A percentile compares a stretch with the other conserved stretches of the same genome.
These are phyloP conservation scores for Vireo altiloquus DNA, from an alignment of 2,113 vertebrate genomes.

Conservation along the genomic window DNA sequence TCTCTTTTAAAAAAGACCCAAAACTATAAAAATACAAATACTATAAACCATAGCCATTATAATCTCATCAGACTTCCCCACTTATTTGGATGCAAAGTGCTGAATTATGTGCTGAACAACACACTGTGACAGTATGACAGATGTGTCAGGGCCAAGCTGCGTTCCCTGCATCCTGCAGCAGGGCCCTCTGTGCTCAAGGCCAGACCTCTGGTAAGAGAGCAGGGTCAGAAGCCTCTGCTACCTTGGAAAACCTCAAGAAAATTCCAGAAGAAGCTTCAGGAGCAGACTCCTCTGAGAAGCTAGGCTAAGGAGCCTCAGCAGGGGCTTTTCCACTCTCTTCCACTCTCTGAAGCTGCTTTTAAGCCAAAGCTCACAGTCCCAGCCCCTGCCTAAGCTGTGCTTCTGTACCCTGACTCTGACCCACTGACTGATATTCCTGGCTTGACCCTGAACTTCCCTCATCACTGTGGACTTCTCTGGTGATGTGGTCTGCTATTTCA, in stretches of 20 bases:
- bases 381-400: neutral
- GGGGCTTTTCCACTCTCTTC: neutral
- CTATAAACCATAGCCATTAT: neutral
- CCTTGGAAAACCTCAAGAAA: neutral
- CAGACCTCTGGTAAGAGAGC: neutral
- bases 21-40: neutral
- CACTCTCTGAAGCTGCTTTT: neutral
- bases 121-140: too few species aligned
- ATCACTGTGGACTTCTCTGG: neutral
- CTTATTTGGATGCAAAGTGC: neutral
- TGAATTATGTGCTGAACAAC: neutral
- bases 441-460: neutral
- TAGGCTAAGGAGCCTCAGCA: neutral
- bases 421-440: neutral
- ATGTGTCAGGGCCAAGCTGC: neutral
- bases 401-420: neutral
- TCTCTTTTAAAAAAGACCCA: neutral
- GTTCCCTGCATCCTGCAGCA: rapidly evolving
- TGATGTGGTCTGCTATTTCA: neutral
- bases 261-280: neutral
- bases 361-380: neutral
- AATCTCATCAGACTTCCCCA: neutral
- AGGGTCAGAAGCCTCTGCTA: neutral
- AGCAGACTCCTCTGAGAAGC: neutral
- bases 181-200: neutral